A percentile compares a stretch with the other conserved stretches of the same genome.
These are phyloP conservation scores for Drosophila carrolli DNA, from an alignment of 1,140 invertebrate genomes.

Conservation along the genomic window DNA sequence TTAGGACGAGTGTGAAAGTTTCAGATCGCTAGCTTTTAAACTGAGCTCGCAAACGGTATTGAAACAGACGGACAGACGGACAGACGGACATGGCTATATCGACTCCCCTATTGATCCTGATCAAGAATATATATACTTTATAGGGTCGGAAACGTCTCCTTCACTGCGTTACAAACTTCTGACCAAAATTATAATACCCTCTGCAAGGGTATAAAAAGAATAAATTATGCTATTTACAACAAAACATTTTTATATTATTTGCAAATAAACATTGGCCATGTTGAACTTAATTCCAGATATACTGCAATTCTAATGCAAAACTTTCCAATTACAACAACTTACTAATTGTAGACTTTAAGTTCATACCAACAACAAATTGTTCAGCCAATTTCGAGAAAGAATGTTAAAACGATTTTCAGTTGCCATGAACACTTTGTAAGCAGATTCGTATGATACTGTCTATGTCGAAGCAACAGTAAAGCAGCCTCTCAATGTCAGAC, in stretches of 20 bases:
- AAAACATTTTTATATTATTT: slow-evolving; percentile 14
- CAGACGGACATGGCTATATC: no score
- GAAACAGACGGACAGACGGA: no score
- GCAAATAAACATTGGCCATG: slow-evolving; percentile 6
- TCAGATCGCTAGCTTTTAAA: no score
- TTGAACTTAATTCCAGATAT: slow-evolving; percentile 68
- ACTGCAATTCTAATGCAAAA: slow-evolving; percentile 23
- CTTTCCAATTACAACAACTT: slow-evolving; percentile 56
- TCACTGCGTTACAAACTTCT: no score
- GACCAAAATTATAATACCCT: no score
- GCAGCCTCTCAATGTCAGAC: slow-evolving; percentile 39
- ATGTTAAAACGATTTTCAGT: slow-evolving; percentile 45
- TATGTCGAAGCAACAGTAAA: neutral
- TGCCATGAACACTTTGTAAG: slow-evolving; percentile 48
- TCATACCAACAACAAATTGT: slow-evolving; percentile 1
- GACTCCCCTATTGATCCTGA: no score
- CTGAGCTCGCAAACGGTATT: no score
- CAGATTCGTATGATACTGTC: slow-evolving; percentile 20
- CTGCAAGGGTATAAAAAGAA: no score
- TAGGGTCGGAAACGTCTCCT: no score
- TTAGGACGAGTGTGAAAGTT: no score
- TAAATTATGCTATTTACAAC: neutral
- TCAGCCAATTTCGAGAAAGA: slow-evolving; percentile 31
- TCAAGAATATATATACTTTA: no score
- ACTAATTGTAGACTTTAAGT: neutral